Base-by-base conservation (phyloP, 1,140 invertebrate species). In the Drosophila baimaii region DNA sequence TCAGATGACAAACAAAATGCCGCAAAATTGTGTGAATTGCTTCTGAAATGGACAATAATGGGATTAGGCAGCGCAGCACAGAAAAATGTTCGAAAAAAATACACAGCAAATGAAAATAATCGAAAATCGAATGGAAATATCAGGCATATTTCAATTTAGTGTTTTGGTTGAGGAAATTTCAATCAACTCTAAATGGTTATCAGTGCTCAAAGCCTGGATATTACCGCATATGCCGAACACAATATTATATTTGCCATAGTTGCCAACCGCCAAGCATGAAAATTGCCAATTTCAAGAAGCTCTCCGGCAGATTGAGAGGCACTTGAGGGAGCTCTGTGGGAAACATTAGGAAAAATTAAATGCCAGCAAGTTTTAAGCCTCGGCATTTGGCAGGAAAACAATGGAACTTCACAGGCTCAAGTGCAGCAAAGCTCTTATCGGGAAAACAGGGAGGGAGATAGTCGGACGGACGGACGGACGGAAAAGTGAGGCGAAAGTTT, bases 391-490 rank as follows among this genome's bases (percentile, higher is more conserved):
- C 66, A 81, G 52, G 46, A 66, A 81, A 74, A 85, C 73, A 88
- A 77, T 65, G 66, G 52, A 71, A 88, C 76, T 86, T 63, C 63
- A 70, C 63, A 70, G 62, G 55, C 79, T 79, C 58, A 57, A 88
- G 70, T 86, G 79, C 75, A 71, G 74, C 69, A 72, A 72, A 66
- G 72, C 82, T 85, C 82, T 85, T 85, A 85, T 85, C 81, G 84
- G 44, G 54, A 64, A 77, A 21, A 49, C 62, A 27, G 43, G 21
- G 25, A 21, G 37, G 15, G 25, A 46, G 29, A 43, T 55, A 52
- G 49, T 33, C 49, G 25, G 19, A 10, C 9, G 4, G 39, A 41
- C 39, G 9, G 39, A 10, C 39, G 6, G 47, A 51, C 6, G 12
- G 54, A 63, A 88, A 73, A 73, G 63, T 73, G 41, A 77, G 64